Conservation (phyloP, 2,113 vertebrate genomes). For the Xenus cinereus region DNA sequence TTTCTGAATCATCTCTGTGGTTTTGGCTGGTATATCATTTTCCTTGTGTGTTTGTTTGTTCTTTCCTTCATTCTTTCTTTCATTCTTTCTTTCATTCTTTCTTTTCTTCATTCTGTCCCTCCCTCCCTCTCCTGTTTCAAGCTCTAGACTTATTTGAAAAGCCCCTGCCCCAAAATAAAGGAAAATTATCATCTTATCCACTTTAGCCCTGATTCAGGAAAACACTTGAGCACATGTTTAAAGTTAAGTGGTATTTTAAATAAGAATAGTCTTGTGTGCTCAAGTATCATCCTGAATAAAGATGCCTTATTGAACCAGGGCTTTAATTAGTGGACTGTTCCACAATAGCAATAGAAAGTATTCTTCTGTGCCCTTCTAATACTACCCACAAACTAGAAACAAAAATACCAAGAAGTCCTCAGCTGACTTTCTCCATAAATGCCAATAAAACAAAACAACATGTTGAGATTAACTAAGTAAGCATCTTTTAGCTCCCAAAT, state of each 20-base stretch:
- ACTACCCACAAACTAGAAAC: neutral
- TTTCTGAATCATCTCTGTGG: slow-evolving; percentile 61
- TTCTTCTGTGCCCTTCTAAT: neutral
- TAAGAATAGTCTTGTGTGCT: neutral
- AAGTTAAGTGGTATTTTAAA: neutral
- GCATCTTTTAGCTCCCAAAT: neutral
- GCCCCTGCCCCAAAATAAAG: neutral
- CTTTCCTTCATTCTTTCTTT: neutral
- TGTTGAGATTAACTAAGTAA: neutral
- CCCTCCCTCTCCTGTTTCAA: neutral
- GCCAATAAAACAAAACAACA: neutral
- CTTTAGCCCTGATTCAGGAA: neutral
- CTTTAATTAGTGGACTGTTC: neutral
- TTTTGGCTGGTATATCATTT: slow-evolving; percentile 49
- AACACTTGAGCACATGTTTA: neutral
- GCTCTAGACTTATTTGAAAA: neutral
- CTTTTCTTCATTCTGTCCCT: neutral
- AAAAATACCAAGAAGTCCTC: neutral
- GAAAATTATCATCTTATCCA: neutral
- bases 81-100: neutral
- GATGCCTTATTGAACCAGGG: neutral
- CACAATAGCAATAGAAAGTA: neutral
- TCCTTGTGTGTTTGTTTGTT: slow-evolving; percentile 1
- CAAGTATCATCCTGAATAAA: neutral
- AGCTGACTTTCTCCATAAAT: neutral